Evolutionary conservation across 2,888 invertebrate genomes (phyloP), one percentile per base, ranked within the genome.

Genomic region (Nezara viridula): DNA sequence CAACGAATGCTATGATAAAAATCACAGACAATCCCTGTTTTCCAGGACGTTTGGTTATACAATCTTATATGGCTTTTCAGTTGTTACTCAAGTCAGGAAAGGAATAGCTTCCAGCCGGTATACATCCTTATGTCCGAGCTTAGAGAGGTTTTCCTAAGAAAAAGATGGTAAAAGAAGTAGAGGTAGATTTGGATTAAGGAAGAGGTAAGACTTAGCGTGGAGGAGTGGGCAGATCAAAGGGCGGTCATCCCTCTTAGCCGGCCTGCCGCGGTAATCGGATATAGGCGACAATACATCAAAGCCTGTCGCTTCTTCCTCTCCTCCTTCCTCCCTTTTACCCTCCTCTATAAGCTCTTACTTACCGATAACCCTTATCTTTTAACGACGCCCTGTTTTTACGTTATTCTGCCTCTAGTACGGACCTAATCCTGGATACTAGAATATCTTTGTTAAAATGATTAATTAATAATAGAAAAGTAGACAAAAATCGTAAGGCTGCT

Each of bases 141-240:
- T 37, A 81, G 44, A 81, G n/a, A 81, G 44, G n/a, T 81, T 81
- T 81, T 47, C n/a, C 81, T 12, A 81, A 47, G 81, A 81, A 47
- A 81, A 47, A 81, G 81, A 81, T 81, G 81, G 81, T 81, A 81
- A 81, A 81, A 81, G 81, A 81, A 81, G 44, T n/a, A n/a, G 2
- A n/a, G n/a, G 81, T 40, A 81, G 81, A 24, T 81, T 73, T 81
- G 81, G 81, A 81, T 81, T 81, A 81, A 81, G 81, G 24, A 21
- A n/a, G 44, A n/a, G 44, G 81, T 44, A 81, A 81, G 81, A 81
- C 81, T 81, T 81, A 81, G 81, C 81, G n/a, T 44, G 44, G 81
- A 40, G 73, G 88, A 55, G 55, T 60, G 32, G 66, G 47, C 88
- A 88, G 88, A 88, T 88, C 88, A 88, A 88, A 88, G 88, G 49